These are phyloP conservation scores for Acrobasis consociella DNA, from an alignment of 2,888 invertebrate species.

Conservation along the genomic window DNA sequence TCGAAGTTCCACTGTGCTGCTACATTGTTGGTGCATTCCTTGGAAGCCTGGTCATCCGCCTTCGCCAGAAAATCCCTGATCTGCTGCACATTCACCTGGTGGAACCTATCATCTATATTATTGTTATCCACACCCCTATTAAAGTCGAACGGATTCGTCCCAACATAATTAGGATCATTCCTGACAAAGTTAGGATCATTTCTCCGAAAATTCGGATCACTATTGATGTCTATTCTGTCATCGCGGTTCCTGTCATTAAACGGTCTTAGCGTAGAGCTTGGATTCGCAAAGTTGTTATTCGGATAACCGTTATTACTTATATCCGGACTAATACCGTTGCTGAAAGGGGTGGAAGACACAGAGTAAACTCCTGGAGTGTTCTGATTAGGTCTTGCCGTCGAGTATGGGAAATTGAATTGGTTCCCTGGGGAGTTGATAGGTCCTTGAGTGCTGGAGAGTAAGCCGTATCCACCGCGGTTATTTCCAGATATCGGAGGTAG, in stretches of 20 bases:
- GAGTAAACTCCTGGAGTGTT: constrained; percentile 57
- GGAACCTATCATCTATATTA: constrained; percentile 68
- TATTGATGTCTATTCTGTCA: constrained; percentile 73
- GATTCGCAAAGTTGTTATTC: constrained; percentile 56
- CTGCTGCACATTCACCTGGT: constrained; percentile 70
- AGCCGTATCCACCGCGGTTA: constrained; percentile 59
- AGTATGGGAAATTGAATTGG: constrained; percentile 67
- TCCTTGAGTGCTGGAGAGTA: constrained; percentile 61
- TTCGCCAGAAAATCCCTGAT: constrained; percentile 85
- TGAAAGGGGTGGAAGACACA: constrained; percentile 66
- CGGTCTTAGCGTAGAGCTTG: constrained; percentile 56
- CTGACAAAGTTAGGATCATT: constrained; percentile 80
- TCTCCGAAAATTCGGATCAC: constrained; percentile 70
- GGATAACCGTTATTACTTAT: constrained; percentile 76
- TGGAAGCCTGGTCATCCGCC: constrained; percentile 89
- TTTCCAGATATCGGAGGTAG: constrained; percentile 73
- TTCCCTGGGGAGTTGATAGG: constrained; percentile 71
- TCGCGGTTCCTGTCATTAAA: constrained; percentile 65
- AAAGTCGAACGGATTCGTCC: constrained; percentile 70
- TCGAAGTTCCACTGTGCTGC: constrained; percentile 95
- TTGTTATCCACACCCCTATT: constrained; percentile 64
- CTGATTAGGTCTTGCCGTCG: constrained; percentile 56
- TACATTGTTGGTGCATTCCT: constrained; percentile 93
- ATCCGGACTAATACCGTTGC: constrained; percentile 66
- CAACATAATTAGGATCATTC: constrained; percentile 70